A percentile compares a stretch with the other conserved stretches of the same genome.
These are phyloP conservation scores for Psylliodes chrysocephalus DNA, from an alignment of 2,888 invertebrate genomes.

Conservation along the genomic window DNA sequence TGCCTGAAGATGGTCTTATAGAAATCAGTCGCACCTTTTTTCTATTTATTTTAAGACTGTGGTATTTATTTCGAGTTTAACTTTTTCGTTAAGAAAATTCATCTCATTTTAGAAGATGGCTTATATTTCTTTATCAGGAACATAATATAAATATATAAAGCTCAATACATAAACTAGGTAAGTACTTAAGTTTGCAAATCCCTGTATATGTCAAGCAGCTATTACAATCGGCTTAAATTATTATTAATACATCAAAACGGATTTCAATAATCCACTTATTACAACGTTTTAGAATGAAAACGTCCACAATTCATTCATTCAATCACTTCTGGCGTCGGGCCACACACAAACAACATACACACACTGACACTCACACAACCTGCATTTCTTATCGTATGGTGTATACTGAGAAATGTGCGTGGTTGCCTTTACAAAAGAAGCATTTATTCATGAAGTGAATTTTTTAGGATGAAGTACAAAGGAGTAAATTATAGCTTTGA, in stretches of 20 bases:
- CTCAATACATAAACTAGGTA: no score
- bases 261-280: constrained; percentile 35
- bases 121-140: no score
- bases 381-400: constrained; percentile 13
- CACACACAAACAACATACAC: constrained; percentile 23
- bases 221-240: background rate
- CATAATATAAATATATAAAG: no score
- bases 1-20: no score
- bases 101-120: no score
- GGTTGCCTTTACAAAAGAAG: constrained; percentile 26
- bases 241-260: constrained; percentile 18
- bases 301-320: constrained; percentile 27
- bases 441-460: constrained; percentile 23
- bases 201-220: background rate
- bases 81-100: no score
- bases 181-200: no score
- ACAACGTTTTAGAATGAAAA: constrained; percentile 29
- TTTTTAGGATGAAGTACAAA: constrained; percentile 23
- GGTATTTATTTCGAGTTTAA: no score
- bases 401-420: constrained; percentile 20
- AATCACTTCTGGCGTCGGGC: constrained; percentile 8
- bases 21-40: no score
- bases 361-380: no score
- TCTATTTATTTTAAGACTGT: no score
- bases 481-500: constrained; percentile 27